These are phyloP conservation scores for Conistra vaccinii DNA, from an alignment of 2,888 invertebrate species.

Conservation along the genomic window DNA sequence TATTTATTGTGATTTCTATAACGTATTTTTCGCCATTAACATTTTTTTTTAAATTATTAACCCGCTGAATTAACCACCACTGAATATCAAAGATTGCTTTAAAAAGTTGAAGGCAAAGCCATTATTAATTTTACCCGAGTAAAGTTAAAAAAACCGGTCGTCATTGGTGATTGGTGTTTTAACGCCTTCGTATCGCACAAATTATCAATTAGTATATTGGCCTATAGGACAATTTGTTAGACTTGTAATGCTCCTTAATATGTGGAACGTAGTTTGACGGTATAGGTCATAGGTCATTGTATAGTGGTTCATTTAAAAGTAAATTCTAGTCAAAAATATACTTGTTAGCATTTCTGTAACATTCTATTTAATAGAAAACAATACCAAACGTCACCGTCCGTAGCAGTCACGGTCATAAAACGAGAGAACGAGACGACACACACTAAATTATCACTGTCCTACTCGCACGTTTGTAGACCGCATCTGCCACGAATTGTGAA, in stretches of 20 bases:
- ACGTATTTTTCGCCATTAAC: neutral
- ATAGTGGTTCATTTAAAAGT: constrained; percentile 27
- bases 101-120: constrained; percentile 26
- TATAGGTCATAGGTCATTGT: constrained; percentile 7
- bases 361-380: constrained; percentile 19
- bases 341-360: constrained; percentile 40
- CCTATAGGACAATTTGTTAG: constrained; percentile 44
- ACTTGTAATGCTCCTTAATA: constrained; percentile 22
- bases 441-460: neutral
- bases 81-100: constrained; percentile 38
- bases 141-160: constrained; percentile 15
- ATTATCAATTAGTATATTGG: constrained; percentile 49
- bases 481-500: neutral
- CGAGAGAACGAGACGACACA: neutral
- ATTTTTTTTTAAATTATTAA: neutral
- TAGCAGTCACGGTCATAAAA: neutral
- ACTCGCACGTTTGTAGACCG: constrained; percentile 4
- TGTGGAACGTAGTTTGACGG: constrained; percentile 27
- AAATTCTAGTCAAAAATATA: constrained; percentile 61
- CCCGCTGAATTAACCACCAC: constrained; percentile 16
- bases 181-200: constrained; percentile 54
- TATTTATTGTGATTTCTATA: constrained; percentile 16
- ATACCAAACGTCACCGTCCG: neutral
- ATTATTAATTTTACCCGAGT: constrained; percentile 16
- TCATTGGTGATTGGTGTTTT: constrained; percentile 37